These are phyloP conservation scores for Accipiter virgatus DNA, from an alignment of 2,113 vertebrate species.

Conservation along the genomic window DNA sequence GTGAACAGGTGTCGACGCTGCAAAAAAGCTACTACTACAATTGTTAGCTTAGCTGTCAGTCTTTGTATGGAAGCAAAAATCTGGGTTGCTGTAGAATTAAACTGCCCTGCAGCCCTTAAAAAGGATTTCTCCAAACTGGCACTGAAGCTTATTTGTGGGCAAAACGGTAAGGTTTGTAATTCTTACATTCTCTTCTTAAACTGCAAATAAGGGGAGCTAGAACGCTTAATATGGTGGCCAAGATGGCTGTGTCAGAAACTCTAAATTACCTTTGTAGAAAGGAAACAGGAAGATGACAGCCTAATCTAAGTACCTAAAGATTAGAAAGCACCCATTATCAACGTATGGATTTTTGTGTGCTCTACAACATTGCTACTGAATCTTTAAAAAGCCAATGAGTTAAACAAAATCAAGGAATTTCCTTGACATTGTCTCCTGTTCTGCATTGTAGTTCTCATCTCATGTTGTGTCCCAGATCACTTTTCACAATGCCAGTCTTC, in stretches of 20 bases:
- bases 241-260: not conserved
- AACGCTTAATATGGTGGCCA: not conserved
- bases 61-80: not conserved
- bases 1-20: slow-evolving; percentile 51
- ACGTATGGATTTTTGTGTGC: not conserved
- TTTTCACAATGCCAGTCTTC: not conserved
- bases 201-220: not conserved
- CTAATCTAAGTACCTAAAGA: not conserved
- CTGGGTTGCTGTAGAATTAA: not conserved
- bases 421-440: not conserved
- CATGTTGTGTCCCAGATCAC: not conserved
- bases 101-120: not conserved
- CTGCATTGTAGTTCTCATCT: not conserved
- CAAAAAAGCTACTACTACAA: slow-evolving; percentile 22
- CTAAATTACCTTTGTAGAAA: not conserved
- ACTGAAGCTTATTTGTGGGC: not conserved
- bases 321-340: not conserved
- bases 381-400: not conserved
- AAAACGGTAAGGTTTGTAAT: not conserved
- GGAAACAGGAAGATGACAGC: not conserved
- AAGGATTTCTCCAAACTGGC: not conserved
- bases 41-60: slow-evolving; percentile 6
- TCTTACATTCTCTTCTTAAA: not conserved
- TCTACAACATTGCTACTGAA: not conserved
- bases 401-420: not conserved